Percentiles rank a stretch among this genome's conserved stretches.
These are phyloP conservation scores for Cheilosia pagana DNA, from an alignment of 2,888 invertebrate species.

Conservation along the genomic window DNA sequence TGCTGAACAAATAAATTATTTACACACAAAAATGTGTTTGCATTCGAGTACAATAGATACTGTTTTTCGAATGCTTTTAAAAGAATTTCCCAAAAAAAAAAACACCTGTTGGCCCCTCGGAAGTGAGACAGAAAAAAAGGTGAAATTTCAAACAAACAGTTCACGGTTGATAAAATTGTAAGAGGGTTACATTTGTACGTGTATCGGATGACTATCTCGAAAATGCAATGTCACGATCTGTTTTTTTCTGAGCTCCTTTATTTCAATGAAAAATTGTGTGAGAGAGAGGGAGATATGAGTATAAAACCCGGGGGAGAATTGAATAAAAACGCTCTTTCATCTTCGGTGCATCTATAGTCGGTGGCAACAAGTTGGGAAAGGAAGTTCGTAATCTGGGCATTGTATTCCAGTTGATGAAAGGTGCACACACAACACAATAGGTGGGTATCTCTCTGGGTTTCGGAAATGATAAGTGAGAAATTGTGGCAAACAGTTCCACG, in stretches of 20 bases:
- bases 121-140: not conserved
- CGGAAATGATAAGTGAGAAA: not conserved
- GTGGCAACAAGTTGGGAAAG: conserved; percentile 60
- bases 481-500: not conserved
- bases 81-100: not conserved
- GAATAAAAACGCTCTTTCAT: conserved; percentile 43
- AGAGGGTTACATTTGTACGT: conserved; percentile 43
- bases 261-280: too few species aligned
- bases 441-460: not conserved
- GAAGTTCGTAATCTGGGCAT: conserved; percentile 52
- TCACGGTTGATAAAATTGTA: conserved; percentile 48
- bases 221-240: conserved; percentile 31
- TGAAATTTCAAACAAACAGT: conserved; percentile 13
- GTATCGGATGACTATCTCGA: conserved; percentile 13
- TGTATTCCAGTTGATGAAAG: conserved; percentile 31
- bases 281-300: not conserved
- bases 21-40: conserved; percentile 1
- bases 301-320: conserved; percentile 25
- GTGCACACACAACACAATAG: not conserved
- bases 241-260: conserved; percentile 7
- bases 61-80: not conserved
- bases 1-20: conserved; percentile 12
- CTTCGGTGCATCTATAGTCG: not conserved
- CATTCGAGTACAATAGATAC: conserved; percentile 13
- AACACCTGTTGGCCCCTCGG: conserved; percentile 40